phyloP scores from a whole-genome alignment of 1,140 invertebrate genomes.

The Ceratosolen solmsi region DNA sequence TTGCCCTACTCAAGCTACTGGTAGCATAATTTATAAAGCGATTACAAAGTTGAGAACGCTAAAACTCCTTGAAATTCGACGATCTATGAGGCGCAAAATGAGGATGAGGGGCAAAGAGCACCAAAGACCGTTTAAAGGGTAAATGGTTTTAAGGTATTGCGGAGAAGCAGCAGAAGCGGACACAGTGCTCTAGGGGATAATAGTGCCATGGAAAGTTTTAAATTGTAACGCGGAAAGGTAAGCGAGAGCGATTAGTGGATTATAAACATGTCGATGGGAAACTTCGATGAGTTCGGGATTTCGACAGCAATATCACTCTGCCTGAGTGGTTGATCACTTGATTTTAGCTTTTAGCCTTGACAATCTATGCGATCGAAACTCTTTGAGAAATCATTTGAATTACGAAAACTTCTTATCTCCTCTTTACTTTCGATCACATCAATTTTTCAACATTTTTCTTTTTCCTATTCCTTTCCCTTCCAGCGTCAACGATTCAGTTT shows the following conservation, averaged over 20 bases:
- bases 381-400: neutral
- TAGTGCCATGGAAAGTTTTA: slow-evolving; percentile 67
- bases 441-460: neutral
- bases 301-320: neutral
- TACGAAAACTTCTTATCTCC: slow-evolving; percentile 2
- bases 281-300: slow-evolving; percentile 55
- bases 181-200: slow-evolving; percentile 41
- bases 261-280: slow-evolving; percentile 68
- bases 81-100: slow-evolving; percentile 72
- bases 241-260: slow-evolving; percentile 70
- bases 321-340: neutral
- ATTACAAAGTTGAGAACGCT: slow-evolving; percentile 54
- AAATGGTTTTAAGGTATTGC: slow-evolving; percentile 28
- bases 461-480: neutral
- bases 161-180: neutral
- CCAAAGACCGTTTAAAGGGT: slow-evolving; percentile 29
- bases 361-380: neutral
- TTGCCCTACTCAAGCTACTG: neutral
- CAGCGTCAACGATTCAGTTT: too few relatives aligned
- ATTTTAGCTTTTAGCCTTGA: neutral
- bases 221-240: slow-evolving; percentile 63
- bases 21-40: slow-evolving; percentile 50
- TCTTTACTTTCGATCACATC: neutral
- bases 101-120: slow-evolving; percentile 54
- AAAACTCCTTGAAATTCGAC: slow-evolving; percentile 60